phyloP scores from a whole-genome alignment of 1,140 invertebrate genomes.

The Aphaenogaster ashmeadi region DNA sequence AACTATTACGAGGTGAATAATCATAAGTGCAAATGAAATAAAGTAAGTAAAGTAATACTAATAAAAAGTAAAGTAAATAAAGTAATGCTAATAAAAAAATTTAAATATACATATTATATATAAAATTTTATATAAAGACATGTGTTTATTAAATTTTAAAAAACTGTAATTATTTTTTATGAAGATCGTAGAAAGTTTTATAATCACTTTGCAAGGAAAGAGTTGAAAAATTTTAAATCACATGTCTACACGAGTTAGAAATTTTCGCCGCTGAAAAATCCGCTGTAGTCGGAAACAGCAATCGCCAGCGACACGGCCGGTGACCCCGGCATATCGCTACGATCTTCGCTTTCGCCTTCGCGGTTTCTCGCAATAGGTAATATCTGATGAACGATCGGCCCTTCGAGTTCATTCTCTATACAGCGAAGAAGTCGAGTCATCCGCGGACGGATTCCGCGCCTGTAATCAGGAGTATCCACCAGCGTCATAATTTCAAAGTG shows the following conservation, averaged over 20 bases:
- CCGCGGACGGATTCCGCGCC: constrained; percentile 42
- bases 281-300: constrained; percentile 1
- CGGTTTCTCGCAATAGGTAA: constrained; percentile 41
- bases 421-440: constrained; percentile 19
- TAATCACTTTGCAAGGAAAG: neutral
- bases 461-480: constrained; percentile 52
- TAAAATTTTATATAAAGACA: neutral
- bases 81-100: too few relatives aligned
- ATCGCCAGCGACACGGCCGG: constrained; percentile 34
- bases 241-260: neutral
- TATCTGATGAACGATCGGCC: neutral
- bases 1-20: neutral
- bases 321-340: constrained; percentile 12
- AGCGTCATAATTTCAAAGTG: constrained; percentile 56
- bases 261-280: constrained; percentile 20
- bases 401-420: neutral
- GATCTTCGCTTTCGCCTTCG: constrained; percentile 57
- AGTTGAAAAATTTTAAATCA: neutral
- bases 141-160: neutral
- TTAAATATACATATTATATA: neutral
- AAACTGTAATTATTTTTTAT: neutral
- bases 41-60: neutral
- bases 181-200: neutral
- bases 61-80: neutral
- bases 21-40: neutral